Evolutionary conservation across 2,113 vertebrate species (phyloP).

Genomic region (Strix uralensis): DNA sequence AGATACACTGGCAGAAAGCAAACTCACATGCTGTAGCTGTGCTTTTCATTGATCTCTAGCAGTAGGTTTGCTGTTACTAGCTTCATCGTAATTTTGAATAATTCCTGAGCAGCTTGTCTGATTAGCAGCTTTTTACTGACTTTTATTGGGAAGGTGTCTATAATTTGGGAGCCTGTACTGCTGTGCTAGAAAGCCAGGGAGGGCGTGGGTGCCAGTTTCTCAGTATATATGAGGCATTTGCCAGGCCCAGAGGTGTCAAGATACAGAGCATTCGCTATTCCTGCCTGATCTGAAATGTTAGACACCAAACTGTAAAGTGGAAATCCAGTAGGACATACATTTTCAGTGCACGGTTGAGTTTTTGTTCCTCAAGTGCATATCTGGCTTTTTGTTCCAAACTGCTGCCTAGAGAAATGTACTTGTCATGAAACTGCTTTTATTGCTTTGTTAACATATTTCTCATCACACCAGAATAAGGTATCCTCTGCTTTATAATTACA

Average conservation of each 20-base stretch:
- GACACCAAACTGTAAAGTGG: not conserved
- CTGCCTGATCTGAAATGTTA: not conserved
- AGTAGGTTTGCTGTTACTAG: not conserved
- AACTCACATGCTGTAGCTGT: not conserved
- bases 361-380: not conserved
- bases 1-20: not conserved
- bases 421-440: not conserved
- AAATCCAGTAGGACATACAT: not conserved
- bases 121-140: not conserved
- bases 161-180: not conserved
- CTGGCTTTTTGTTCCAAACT: not conserved
- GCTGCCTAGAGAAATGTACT: not conserved
- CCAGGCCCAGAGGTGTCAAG: not conserved
- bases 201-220: not conserved
- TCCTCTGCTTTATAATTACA: not conserved
- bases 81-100: not conserved
- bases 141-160: not conserved
- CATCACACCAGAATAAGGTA: not conserved
- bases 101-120: not conserved
- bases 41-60: not conserved
- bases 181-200: not conserved
- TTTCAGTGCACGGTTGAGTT: not conserved
- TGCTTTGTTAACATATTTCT: not conserved
- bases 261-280: rapidly evolving
- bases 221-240: not conserved